These are phyloP conservation scores for Caenorhabditis sp. DNA, from an alignment of 2,888 invertebrate genomes.

Conservation along the genomic window DNA sequence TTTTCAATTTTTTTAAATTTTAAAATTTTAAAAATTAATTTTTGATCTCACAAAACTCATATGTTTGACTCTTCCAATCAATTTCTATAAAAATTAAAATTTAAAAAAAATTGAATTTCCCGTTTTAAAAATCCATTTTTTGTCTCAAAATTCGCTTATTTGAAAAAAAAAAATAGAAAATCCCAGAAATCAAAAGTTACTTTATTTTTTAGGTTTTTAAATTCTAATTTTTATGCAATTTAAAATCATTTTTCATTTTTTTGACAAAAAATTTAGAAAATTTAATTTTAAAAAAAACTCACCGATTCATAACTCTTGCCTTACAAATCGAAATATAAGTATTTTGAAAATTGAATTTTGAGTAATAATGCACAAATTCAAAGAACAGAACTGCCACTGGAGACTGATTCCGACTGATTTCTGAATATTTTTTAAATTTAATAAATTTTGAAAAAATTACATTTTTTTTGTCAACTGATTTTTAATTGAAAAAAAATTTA, in stretches of 20 bases:
- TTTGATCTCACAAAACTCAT: too few relatives aligned
- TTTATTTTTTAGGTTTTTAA: neutral
- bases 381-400: slow-evolving; percentile 73
- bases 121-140: neutral
- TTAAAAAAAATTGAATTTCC: too few relatives aligned
- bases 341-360: slow-evolving; percentile 73
- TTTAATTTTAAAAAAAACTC: neutral
- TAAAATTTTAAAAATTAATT: too few relatives aligned
- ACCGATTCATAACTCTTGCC: slow-evolving; percentile 49
- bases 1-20: too few relatives aligned
- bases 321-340: slow-evolving; percentile 72
- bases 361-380: slow-evolving; percentile 80
- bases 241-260: neutral
- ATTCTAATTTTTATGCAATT: too few relatives aligned
- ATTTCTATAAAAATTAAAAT: too few relatives aligned
- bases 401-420: slow-evolving; percentile 62
- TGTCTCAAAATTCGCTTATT: neutral
- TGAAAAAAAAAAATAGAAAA: too few relatives aligned
- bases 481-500: too few relatives aligned
- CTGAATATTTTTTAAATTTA: slow-evolving; percentile 23
- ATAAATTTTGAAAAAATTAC: neutral
- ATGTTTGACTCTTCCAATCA: too few relatives aligned
- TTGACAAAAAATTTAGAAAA: neutral
- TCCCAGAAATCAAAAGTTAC: too few relatives aligned
- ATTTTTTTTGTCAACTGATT: too few relatives aligned